A percentile compares a stretch with the other conserved stretches of the same genome.
phyloP scores from a whole-genome alignment of 2,797 vertebrate genomes.

The Manis pentadactyla region DNA sequence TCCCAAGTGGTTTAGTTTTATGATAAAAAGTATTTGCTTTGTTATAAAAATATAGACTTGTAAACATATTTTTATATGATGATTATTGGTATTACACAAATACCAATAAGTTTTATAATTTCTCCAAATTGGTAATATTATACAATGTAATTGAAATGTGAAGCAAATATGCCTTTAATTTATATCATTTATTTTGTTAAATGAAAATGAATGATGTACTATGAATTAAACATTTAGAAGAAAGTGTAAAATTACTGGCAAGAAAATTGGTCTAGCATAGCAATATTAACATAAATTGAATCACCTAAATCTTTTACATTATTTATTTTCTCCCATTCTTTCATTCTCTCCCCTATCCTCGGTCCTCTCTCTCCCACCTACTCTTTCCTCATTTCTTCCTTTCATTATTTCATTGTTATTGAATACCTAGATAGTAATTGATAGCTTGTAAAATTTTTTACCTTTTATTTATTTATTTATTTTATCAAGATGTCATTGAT shows the following conservation, averaged over 20 bases:
- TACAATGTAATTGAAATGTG: neutral
- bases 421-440: neutral
- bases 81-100: neutral
- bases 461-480: too few relatives aligned
- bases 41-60: neutral
- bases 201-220: neutral
- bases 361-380: neutral
- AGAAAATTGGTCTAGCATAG: neutral
- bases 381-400: neutral
- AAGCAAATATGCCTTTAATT: neutral
- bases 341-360: neutral
- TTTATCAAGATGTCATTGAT: too few relatives aligned
- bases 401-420: neutral
- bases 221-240: neutral
- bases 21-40: neutral
- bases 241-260: neutral
- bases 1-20: neutral
- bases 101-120: neutral
- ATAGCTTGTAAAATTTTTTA: neutral
- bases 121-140: neutral
- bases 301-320: neutral
- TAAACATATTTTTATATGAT: neutral
- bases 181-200: slow-evolving; percentile 2
- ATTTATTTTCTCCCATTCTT: neutral
- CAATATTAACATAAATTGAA: neutral